These are phyloP conservation scores for Drosophila antonietae DNA, from an alignment of 2,888 invertebrate species.

Conservation along the genomic window DNA sequence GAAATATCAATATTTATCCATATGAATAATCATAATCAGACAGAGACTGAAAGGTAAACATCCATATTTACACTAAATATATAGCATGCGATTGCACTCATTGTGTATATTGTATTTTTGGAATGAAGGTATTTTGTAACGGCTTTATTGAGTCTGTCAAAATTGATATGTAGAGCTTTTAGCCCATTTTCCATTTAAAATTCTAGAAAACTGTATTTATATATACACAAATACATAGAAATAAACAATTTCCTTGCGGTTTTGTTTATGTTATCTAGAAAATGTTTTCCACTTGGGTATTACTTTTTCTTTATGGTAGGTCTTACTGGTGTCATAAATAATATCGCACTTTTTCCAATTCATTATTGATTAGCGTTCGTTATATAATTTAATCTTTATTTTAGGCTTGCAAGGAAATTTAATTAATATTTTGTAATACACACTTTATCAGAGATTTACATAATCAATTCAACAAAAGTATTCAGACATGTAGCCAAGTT, in stretches of 20 bases:
- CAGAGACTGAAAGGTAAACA: slow-evolving; percentile 12
- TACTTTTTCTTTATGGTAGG: slow-evolving; percentile 7
- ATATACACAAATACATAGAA: not conserved
- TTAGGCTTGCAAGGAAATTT: slow-evolving; percentile 27
- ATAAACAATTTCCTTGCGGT: not conserved
- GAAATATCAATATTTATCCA: slow-evolving; percentile 34
- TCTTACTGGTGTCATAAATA: slow-evolving; percentile 12
- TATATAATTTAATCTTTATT: slow-evolving; percentile 1
- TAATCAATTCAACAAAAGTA: slow-evolving; percentile 1
- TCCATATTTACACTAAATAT: slow-evolving; percentile 25
- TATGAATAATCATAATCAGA: not conserved
- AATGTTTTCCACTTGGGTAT: not conserved
- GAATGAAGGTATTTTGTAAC: slow-evolving; percentile 20
- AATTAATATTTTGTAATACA: slow-evolving; percentile 11
- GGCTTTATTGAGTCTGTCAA: not conserved
- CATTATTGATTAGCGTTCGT: slow-evolving; percentile 3
- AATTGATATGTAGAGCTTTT: not conserved
- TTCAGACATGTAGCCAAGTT: slow-evolving; percentile 36
- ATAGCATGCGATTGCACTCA: slow-evolving; percentile 7
- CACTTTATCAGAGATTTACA: slow-evolving; percentile 12
- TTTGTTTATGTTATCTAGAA: not conserved
- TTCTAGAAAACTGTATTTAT: not conserved
- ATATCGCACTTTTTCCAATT: not conserved
- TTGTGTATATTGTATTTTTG: slow-evolving; percentile 15
- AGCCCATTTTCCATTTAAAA: not conserved